These are phyloP conservation scores for Cossypha dichroa DNA, from an alignment of 2,797 vertebrate genomes.

Conservation along the genomic window DNA sequence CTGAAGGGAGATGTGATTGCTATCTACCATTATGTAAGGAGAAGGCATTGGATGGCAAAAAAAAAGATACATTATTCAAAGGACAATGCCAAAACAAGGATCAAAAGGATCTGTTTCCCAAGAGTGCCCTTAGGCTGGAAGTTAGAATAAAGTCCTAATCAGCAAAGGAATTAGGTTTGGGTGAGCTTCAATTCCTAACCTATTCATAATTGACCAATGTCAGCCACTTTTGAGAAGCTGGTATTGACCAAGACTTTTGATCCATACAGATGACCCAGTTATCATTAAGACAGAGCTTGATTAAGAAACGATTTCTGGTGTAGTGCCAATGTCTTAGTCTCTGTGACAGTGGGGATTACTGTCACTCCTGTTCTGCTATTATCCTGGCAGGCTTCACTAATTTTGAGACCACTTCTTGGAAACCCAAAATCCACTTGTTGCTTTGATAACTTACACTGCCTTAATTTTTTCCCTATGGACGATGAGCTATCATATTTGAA, in stretches of 20 bases:
- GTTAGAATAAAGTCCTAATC: neutral
- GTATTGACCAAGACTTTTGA: slow-evolving; percentile 3
- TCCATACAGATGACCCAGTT: neutral
- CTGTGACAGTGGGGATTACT: neutral
- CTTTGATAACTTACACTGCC: slow-evolving; percentile 30
- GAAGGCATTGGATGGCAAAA: neutral
- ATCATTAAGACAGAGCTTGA: neutral
- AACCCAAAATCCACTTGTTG: neutral
- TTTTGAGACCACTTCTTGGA: neutral
- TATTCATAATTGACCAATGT: neutral
- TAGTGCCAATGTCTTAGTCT: neutral
- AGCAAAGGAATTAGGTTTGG: slow-evolving; percentile 3
- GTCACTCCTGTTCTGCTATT: neutral
- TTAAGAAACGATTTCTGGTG: neutral
- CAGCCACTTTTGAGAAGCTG: neutral
- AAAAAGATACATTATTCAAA: neutral
- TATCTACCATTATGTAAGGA: neutral
- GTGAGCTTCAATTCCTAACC: neutral
- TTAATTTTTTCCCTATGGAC: slow-evolving; percentile 20
- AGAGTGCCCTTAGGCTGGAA: neutral
- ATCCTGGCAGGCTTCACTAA: slow-evolving; percentile 27
- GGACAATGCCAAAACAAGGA: neutral
- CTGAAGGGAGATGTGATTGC: slow-evolving; percentile 16
- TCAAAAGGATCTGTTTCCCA: neutral
- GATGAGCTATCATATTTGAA: slow-evolving; percentile 14